Evolutionary conservation across 2,113 vertebrate genomes (phyloP), one percentile per base, ranked within the genome.

Genomic region (Cepphus grylle): DNA sequence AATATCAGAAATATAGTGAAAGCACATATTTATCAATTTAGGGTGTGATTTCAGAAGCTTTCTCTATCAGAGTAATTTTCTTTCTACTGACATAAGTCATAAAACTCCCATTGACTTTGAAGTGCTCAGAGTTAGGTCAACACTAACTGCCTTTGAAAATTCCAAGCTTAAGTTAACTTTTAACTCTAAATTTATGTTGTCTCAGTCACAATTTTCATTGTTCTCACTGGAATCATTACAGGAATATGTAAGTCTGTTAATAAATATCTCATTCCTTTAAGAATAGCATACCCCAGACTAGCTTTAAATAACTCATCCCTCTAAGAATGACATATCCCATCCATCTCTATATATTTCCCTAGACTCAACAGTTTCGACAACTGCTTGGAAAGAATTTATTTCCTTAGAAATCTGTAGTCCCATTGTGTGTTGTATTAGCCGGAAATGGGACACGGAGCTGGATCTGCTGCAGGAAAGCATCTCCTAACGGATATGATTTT

Each of bases 361-460:
- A 94, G 96, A 96, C 95, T 93, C 92, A 95, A 94, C 76, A 88
- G 70, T 94, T 97, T 96, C 34, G 74, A 96, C 94, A 95, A 96
- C 86, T 91, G 40, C 89, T 96, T 94, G 90, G 94, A 93, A 97
- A 94, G 73, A 88, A 96, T 97, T 96, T 97, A 96, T 94, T 96
- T 97, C 92, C 79, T 95, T 84, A 77, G 82, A 95, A 97, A 97
- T 94, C 92, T 95, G 94, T 90, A 85, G 85, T 96, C 96, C 96
- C 96, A 81, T 8, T 95, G 96, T 81, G 93, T 72, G 83, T 74
- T 96, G 80, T 55, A 30, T 95, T 61, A 92, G 67, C 80, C 67
- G 67, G 95, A 97, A 96, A 97, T 34, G 81, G 94, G 91, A 95
- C 62, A 74, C 0, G 34, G 84, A 91, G 72, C 88, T 95, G 86